phyloP scores from a whole-genome alignment of 2,888 invertebrate species.

The Neria commutata region DNA sequence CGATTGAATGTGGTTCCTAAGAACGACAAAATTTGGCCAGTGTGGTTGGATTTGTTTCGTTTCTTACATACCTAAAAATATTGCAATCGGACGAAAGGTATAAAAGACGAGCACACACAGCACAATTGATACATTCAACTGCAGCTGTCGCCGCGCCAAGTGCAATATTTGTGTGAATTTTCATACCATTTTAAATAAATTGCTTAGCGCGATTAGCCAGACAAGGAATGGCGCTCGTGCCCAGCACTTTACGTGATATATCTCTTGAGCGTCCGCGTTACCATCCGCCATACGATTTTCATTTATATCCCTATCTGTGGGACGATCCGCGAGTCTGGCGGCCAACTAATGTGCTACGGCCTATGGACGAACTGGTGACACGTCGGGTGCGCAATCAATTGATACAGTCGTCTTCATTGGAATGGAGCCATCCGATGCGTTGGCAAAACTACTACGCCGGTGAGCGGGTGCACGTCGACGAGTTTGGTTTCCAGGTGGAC shows the following conservation, averaged over 20 bases:
- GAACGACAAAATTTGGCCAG: too few relatives aligned
- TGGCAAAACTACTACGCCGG: slow-evolving; percentile 54
- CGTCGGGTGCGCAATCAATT: slow-evolving; percentile 53
- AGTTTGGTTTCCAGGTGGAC: slow-evolving; percentile 71
- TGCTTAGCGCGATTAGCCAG: too few relatives aligned
- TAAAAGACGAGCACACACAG: too few relatives aligned
- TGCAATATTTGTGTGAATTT: too few relatives aligned
- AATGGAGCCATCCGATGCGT: slow-evolving; percentile 51
- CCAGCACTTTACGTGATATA: slow-evolving; percentile 47
- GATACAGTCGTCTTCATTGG: slow-evolving; percentile 47
- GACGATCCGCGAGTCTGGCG: slow-evolving; percentile 49
- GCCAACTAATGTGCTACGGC: slow-evolving; percentile 40
- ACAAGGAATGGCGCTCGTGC: slow-evolving; percentile 50
- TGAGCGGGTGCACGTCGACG: slow-evolving; percentile 61
- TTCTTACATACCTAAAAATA: too few relatives aligned
- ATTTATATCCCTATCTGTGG: slow-evolving; percentile 52
- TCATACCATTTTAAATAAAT: too few relatives aligned
- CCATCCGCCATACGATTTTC: slow-evolving; percentile 42
- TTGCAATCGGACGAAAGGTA: too few relatives aligned
- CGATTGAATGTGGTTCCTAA: too few relatives aligned
- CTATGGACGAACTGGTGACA: slow-evolving; percentile 52
- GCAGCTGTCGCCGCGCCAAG: too few relatives aligned
- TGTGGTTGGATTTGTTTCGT: too few relatives aligned
- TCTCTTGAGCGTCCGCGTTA: slow-evolving; percentile 47
- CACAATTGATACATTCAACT: too few relatives aligned